Percentiles rank a stretch among this genome's conserved stretches.
Conservation (phyloP, 2,888 invertebrate species). For the Zonitis immaculata region DNA sequence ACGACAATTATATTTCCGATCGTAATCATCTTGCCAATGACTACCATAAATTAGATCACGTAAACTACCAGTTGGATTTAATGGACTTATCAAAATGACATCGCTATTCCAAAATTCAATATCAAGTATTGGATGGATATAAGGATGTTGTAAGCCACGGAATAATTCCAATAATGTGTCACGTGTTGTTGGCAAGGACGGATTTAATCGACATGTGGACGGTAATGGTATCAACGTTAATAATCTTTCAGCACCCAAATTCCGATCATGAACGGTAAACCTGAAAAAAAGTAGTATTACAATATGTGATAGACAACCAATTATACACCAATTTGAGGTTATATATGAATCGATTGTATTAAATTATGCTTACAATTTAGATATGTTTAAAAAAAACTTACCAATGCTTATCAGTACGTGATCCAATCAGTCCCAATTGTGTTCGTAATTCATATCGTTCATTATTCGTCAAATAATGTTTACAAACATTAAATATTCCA, state of each 20-base stretch:
- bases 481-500: slow-evolving; percentile 62
- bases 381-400: slow-evolving; percentile 22
- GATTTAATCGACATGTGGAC: slow-evolving; percentile 63
- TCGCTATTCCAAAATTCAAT: slow-evolving; percentile 68
- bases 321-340: too few relatives aligned
- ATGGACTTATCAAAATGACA: slow-evolving; percentile 74
- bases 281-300: slow-evolving; percentile 23
- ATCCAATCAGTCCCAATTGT: slow-evolving; percentile 78
- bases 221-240: slow-evolving; percentile 66
- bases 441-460: slow-evolving; percentile 73
- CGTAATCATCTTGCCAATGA: slow-evolving; percentile 56
- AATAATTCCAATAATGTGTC: slow-evolving; percentile 74
- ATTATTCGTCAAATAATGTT: slow-evolving; percentile 58
- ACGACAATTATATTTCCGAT: slow-evolving; percentile 36
- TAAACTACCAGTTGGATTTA: slow-evolving; percentile 78
- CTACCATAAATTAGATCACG: slow-evolving; percentile 79
- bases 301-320: too few relatives aligned
- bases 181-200: slow-evolving; percentile 57
- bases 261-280: slow-evolving; percentile 79
- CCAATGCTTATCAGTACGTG: slow-evolving; percentile 84
- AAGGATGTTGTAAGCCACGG: slow-evolving; percentile 84
- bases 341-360: too few relatives aligned
- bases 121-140: slow-evolving; percentile 85
- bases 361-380: too few relatives aligned
- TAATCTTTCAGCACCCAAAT: slow-evolving; percentile 71